A percentile compares a stretch with the other conserved stretches of the same genome.
Conservation (phyloP, 2,888 invertebrate genomes). For the Watsonalla binaria region DNA sequence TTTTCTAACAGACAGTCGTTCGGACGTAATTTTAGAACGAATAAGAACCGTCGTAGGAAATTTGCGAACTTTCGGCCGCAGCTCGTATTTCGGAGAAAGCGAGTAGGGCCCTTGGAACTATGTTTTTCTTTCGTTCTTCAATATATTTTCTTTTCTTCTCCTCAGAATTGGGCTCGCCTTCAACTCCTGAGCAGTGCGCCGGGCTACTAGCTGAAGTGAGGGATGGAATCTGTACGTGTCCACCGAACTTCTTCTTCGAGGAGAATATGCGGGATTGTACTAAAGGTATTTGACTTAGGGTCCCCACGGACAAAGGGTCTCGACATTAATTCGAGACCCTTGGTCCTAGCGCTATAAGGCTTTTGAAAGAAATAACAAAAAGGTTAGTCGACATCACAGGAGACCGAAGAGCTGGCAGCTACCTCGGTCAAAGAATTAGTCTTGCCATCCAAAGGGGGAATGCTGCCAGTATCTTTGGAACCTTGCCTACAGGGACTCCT, state of each 20-base stretch:
- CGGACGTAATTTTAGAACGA: too few relatives aligned
- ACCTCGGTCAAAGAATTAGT: too few relatives aligned
- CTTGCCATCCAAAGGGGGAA: too few relatives aligned
- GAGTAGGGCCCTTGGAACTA: not conserved
- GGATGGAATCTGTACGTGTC: slow-evolving; percentile 57
- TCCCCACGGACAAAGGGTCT: not conserved
- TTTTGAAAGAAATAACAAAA: too few relatives aligned
- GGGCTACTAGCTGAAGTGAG: slow-evolving; percentile 46
- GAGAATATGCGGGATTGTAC: slow-evolving; percentile 61
- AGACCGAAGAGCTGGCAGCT: too few relatives aligned
- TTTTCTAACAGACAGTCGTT: too few relatives aligned
- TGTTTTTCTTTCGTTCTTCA: too few relatives aligned
- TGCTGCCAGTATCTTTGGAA: too few relatives aligned
- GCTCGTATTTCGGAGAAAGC: not conserved
- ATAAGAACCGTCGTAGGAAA: not conserved
- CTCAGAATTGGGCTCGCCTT: slow-evolving; percentile 58
- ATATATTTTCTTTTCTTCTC: slow-evolving; percentile 1
- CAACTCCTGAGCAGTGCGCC: slow-evolving; percentile 39
- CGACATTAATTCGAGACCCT: too few relatives aligned
- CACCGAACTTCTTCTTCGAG: slow-evolving; percentile 55
- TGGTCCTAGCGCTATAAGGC: too few relatives aligned
- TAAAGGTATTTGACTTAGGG: slow-evolving; percentile 41
- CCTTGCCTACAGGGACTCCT: too few relatives aligned
- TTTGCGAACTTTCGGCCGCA: not conserved
- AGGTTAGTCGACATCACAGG: too few relatives aligned